phyloP scores from a whole-genome alignment of 2,888 invertebrate species.

The Sinhomidia bicolor region DNA sequence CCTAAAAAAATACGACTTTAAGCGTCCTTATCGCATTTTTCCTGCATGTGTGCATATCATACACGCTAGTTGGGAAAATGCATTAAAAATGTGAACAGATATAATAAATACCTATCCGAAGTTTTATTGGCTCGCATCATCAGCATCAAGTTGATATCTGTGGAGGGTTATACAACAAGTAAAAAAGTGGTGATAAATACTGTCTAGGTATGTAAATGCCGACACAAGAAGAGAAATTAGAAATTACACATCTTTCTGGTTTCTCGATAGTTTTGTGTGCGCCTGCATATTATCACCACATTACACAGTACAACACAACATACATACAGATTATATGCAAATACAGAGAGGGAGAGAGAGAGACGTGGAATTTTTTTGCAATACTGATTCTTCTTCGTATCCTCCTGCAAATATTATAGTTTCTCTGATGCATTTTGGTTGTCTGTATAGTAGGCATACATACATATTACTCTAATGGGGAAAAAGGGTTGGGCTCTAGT shows the following conservation, averaged over 20 bases:
- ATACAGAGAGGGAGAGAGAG: too few relatives aligned
- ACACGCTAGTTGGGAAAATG: neutral
- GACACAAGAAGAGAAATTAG: constrained; percentile 6
- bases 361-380: neutral
- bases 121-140: neutral
- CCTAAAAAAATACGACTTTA: neutral
- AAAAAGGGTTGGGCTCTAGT: constrained; percentile 17
- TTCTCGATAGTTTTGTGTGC: neutral
- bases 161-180: neutral
- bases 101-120: neutral
- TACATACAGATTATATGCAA: constrained; percentile 5
- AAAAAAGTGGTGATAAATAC: constrained; percentile 24
- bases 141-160: neutral
- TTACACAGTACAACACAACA: neutral
- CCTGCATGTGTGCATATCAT: neutral
- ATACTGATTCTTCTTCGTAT: neutral
- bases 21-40: neutral
- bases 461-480: too few relatives aligned
- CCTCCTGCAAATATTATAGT: neutral
- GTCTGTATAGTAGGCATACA: too few relatives aligned
- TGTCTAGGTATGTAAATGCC: neutral
- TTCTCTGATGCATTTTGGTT: neutral
- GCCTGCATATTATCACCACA: neutral
- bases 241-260: constrained; percentile 24
- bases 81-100: neutral